Base-by-base conservation (phyloP, 2,888 invertebrate genomes). In the Drosophila setosimentum region DNA sequence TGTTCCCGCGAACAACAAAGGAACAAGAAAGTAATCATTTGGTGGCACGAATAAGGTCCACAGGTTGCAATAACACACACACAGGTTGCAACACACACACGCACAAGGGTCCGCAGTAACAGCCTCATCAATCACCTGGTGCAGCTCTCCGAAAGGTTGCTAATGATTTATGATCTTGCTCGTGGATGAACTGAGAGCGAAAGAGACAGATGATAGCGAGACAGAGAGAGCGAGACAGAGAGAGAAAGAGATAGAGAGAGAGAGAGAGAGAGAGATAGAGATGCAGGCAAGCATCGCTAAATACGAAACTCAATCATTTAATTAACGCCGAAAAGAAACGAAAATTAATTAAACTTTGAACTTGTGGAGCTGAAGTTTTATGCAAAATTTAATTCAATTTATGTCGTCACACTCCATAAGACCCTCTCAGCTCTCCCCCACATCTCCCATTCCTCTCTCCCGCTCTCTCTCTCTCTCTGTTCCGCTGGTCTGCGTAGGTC, bases 271-370 rank as follows among this genome's bases (percentile, higher is more conserved):
- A 16, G 27, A 1, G 7, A 6, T 16, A 8, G 18, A 21, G 45
- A 55, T 55, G 71, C 72, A 70, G 60, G 64, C 69, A 76, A 73
- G 68, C 80, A 55, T 76, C 51, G 72, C 87, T 87, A 83, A 89
- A 89, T 84, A 71, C 83, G 83, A 73, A 88, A 88, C 83, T 90
- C 88, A 85, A 90, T 85, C 85, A 85, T 85, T 85, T 90, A 85
- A 85, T 85, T 85, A 85, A 77, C 77, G 83, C 73, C 70, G 68
- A 80, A 89, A 80, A 87, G 88, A 90, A 85, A 87, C 85, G 85
- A 80, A 87, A 90, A 85, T 85, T 90, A 90, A 85, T 85, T 85
- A 88, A 80, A 82, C 88, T 88, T 76, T 87, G 87, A 89, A 89
- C 87, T 87, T 73, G 72, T 24, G 24, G 29, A 68, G 81, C 51